Evolutionary conservation across 35 echinoderm and acorn worm genomes (phyloP).

Genomic region (Chiridota heheva): DNA sequence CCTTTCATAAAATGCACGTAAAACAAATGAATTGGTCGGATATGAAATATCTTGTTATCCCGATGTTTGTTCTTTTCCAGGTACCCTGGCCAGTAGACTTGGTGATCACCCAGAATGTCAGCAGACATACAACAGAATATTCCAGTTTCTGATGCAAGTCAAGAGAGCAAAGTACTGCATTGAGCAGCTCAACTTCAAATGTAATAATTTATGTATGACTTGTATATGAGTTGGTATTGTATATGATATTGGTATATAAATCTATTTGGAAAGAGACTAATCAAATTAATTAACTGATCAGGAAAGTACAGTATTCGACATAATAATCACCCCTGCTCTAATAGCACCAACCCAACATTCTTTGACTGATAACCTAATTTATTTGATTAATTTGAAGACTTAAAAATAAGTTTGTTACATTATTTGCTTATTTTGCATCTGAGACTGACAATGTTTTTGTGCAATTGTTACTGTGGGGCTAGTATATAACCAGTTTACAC

Average conservation of each 20-base stretch:
- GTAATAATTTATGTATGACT: not conserved
- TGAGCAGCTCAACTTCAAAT: conserved; percentile 73
- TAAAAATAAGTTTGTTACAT: too few relatives aligned
- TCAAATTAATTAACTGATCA: too few relatives aligned
- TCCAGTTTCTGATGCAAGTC: conserved; percentile 77
- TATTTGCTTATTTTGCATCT: too few relatives aligned
- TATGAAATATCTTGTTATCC: not conserved
- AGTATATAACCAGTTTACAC: too few relatives aligned
- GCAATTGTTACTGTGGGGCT: too few relatives aligned
- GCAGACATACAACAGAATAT: conserved; percentile 77
- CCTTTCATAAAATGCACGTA: not conserved
- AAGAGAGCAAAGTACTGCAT: conserved; percentile 88
- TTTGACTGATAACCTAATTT: too few relatives aligned
- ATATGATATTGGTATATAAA: not conserved
- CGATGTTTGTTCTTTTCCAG: conserved; percentile 25
- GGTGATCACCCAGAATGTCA: conserved; percentile 60
- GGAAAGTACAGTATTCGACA: too few relatives aligned
- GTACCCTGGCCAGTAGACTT: conserved; percentile 86
- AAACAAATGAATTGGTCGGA: not conserved
- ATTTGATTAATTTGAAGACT: too few relatives aligned
- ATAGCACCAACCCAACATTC: too few relatives aligned
- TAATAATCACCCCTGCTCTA: too few relatives aligned
- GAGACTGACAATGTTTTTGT: too few relatives aligned
- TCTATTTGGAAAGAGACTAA: too few relatives aligned
- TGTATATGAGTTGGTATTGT: not conserved